phyloP scores from a whole-genome alignment of 2,888 invertebrate genomes.

The Caenorhabditis angaria region DNA sequence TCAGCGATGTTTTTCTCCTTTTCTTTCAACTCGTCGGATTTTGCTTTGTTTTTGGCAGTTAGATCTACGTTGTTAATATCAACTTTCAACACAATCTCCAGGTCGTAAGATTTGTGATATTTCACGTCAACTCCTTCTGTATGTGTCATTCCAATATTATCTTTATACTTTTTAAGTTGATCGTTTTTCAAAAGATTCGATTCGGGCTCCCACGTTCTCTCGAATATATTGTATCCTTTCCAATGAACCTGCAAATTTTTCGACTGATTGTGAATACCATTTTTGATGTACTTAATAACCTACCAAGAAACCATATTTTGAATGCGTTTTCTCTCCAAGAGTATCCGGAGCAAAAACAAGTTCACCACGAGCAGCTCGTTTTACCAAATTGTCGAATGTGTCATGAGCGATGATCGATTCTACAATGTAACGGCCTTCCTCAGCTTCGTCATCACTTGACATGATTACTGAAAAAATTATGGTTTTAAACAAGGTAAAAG shows the following conservation, averaged over 20 bases:
- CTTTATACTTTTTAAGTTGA: background rate
- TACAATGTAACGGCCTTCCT: background rate
- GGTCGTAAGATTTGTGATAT: too few species aligned
- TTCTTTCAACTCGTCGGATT: too few species aligned
- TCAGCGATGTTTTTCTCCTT: too few species aligned
- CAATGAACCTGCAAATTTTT: conserved; percentile 30
- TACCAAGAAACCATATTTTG: conserved; percentile 28
- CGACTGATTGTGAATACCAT: too few species aligned
- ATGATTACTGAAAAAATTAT: too few species aligned
- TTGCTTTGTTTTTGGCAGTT: background rate
- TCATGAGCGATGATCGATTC: background rate
- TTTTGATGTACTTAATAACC: background rate
- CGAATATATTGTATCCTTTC: conserved; percentile 5
- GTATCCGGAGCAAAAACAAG: conserved; percentile 12
- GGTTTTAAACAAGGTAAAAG: too few species aligned
- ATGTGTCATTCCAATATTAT: background rate
- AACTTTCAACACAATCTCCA: too few species aligned
- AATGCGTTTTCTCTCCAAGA: conserved; percentile 7
- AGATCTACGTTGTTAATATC: too few species aligned
- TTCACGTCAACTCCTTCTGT: background rate
- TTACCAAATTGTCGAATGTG: conserved; percentile 7
- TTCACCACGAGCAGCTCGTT: background rate
- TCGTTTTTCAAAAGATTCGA: conserved; percentile 6
- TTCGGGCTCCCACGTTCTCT: conserved; percentile 43
- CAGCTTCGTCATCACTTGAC: background rate